These are phyloP conservation scores for Brachylomia viminalis DNA, from an alignment of 2,888 invertebrate species.

Conservation along the genomic window DNA sequence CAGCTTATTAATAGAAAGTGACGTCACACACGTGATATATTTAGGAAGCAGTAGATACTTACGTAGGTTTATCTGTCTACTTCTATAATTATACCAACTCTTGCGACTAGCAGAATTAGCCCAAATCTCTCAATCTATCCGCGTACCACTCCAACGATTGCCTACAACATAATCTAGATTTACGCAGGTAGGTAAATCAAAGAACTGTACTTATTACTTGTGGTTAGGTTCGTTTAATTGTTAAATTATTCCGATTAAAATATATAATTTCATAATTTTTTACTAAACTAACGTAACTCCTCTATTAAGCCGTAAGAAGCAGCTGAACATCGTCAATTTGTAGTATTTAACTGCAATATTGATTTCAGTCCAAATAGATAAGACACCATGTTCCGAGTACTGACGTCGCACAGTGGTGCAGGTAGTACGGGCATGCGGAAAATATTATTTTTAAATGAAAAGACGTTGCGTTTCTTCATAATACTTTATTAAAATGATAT, in stretches of 20 bases:
- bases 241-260: background rate
- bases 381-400: background rate
- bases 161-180: conserved; percentile 37
- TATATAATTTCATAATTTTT: background rate
- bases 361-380: conserved; percentile 2
- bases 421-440: too few relatives aligned
- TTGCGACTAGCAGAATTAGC: conserved; percentile 79
- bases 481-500: too few relatives aligned
- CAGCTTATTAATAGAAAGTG: conserved; percentile 68
- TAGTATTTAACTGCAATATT: background rate
- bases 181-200: conserved; percentile 22
- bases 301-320: background rate
- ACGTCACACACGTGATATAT: conserved; percentile 77
- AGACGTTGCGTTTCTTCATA: too few relatives aligned
- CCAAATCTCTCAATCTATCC: conserved; percentile 67
- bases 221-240: background rate
- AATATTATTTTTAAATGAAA: too few relatives aligned
- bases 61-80: conserved; percentile 77
- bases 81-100: conserved; percentile 81
- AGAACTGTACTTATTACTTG: background rate
- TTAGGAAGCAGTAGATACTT: conserved; percentile 75
- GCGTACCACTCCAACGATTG: conserved; percentile 60
- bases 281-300: conserved; percentile 4
- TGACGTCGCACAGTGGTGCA: too few relatives aligned
- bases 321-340: background rate